These are phyloP conservation scores for Tuberolachnus salignus DNA, from an alignment of 2,888 invertebrate genomes.

Conservation along the genomic window DNA sequence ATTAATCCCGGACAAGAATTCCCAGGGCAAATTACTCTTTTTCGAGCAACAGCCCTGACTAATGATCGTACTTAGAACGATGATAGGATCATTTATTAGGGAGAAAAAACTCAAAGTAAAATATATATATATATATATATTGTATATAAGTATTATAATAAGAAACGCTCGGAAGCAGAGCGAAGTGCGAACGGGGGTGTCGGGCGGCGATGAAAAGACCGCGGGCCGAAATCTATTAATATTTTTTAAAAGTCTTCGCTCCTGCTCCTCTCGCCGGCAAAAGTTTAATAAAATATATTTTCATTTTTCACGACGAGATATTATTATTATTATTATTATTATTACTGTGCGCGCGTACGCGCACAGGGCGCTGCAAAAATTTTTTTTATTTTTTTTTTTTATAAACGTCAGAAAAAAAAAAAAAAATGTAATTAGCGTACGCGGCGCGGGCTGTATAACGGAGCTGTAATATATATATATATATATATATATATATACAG, in stretches of 20 bases:
- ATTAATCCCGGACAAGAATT: constrained; percentile 51
- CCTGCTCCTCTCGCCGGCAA: not conserved
- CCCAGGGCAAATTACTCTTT: constrained; percentile 51
- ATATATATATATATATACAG: not conserved
- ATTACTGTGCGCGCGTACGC: not conserved
- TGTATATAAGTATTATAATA: constrained; percentile 31
- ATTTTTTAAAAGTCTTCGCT: constrained; percentile 49
- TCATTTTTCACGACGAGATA: constrained; percentile 48
- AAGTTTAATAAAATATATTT: constrained; percentile 56
- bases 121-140: too few relatives aligned
- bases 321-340: not conserved
- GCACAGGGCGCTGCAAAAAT: constrained; percentile 2
- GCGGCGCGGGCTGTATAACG: not conserved
- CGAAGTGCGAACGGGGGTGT: not conserved
- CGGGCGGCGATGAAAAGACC: constrained; percentile 45
- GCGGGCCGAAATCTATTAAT: constrained; percentile 53
- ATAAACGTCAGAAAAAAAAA: constrained; percentile 51
- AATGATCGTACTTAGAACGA: constrained; percentile 53
- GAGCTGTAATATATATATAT: not conserved
- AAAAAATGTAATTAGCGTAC: constrained; percentile 54
- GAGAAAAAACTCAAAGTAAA: constrained; percentile 29
- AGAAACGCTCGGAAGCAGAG: not conserved
- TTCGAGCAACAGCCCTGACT: constrained; percentile 51
- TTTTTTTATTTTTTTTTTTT: constrained; percentile 13
- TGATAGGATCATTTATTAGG: constrained; percentile 55